Evolutionary conservation across 2,888 invertebrate genomes (phyloP).

Genomic region (Aplocera efformata): DNA sequence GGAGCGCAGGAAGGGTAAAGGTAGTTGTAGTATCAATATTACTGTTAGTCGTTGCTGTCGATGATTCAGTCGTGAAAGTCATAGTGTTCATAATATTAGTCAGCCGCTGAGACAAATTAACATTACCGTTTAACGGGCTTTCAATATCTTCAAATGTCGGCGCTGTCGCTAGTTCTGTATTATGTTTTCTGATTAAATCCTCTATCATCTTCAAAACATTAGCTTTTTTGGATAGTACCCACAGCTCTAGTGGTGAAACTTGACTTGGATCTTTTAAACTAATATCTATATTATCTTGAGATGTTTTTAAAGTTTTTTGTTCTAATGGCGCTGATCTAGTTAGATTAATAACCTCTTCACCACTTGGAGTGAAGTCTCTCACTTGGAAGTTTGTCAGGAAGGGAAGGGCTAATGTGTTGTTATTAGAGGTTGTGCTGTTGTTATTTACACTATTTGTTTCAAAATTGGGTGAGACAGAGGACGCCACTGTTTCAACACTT

Average conservation of each 20-base stretch:
- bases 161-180: conserved; percentile 63
- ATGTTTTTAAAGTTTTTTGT: conserved; percentile 29
- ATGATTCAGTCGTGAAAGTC: conserved; percentile 49
- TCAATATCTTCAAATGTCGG: conserved; percentile 53
- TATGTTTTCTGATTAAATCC: conserved; percentile 68
- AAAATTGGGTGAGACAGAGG: conserved; percentile 41
- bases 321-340: conserved; percentile 31
- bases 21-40: conserved; percentile 36
- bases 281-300: conserved; percentile 37
- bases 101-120: conserved; percentile 58
- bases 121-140: conserved; percentile 41
- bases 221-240: conserved; percentile 74
- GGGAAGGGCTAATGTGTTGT: conserved; percentile 48
- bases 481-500: conserved; percentile 32
- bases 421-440: conserved; percentile 37
- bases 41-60: conserved; percentile 28
- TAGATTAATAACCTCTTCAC: conserved; percentile 27
- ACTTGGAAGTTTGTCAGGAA: conserved; percentile 58
- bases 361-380: conserved; percentile 43
- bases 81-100: conserved; percentile 64
- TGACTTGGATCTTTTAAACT: conserved; percentile 49
- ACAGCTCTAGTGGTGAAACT: conserved; percentile 61
- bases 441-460: conserved; percentile 38
- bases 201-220: conserved; percentile 74
- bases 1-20: conserved; percentile 36